These are phyloP conservation scores for Trichacis sp. DNA, from an alignment of 2,888 invertebrate genomes.

Conservation along the genomic window DNA sequence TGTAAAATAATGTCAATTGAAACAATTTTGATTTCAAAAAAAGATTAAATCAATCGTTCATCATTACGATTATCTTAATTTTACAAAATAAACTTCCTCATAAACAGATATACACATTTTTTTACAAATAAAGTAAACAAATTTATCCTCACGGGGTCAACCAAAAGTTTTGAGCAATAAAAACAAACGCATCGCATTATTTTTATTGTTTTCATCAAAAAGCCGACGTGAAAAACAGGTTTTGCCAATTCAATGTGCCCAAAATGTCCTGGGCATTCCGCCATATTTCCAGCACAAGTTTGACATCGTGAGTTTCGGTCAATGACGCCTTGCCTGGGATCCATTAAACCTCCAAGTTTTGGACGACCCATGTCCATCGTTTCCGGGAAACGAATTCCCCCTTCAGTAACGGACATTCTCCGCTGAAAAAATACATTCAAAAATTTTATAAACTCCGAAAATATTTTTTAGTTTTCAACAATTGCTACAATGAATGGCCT, in stretches of 20 bases:
- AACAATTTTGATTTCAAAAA: too few relatives aligned
- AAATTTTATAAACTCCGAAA: too few relatives aligned
- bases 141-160: constrained; percentile 92
- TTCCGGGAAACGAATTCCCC: constrained; percentile 96
- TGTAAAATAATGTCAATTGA: too few relatives aligned
- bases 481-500: too few relatives aligned
- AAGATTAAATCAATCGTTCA: too few relatives aligned
- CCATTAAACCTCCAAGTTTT: constrained; percentile 98
- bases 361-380: constrained; percentile 99
- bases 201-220: constrained; percentile 96
- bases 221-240: constrained; percentile 98
- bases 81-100: too few relatives aligned
- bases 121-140: too few relatives aligned
- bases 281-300: constrained; percentile 97
- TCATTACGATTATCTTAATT: too few relatives aligned
- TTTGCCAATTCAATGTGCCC: constrained; percentile 98
- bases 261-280: constrained; percentile 99
- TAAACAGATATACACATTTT: too few relatives aligned
- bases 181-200: constrained; percentile 97
- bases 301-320: constrained; percentile 94
- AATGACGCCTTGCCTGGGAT: constrained; percentile 97
- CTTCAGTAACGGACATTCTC: constrained; percentile 98
- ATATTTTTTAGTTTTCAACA: too few relatives aligned
- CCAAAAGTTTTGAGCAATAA: constrained; percentile 96
- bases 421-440: constrained; percentile 78